phyloP scores from a whole-genome alignment of 2,797 vertebrate species.

The Typhlichthys eigenmanni region DNA sequence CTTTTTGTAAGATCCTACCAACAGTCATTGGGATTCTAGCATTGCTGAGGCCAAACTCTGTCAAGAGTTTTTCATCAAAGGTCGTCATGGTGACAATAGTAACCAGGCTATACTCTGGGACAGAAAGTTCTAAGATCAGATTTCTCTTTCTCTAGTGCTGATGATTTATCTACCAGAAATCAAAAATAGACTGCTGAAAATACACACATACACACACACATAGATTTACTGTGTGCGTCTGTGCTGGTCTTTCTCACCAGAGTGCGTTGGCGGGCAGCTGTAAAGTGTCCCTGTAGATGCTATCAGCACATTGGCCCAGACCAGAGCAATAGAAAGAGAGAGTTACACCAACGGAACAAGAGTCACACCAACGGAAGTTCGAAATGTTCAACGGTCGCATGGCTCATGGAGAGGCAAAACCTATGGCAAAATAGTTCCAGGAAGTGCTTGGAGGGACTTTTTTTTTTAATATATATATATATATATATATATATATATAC shows the following conservation, averaged over 20 bases:
- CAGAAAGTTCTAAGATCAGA: not conserved
- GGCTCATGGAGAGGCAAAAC: no score
- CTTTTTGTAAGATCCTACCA: not conserved
- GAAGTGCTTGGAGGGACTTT: no score
- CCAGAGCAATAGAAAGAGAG: not conserved
- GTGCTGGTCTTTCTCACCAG: conserved; percentile 10
- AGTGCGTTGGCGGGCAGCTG: conserved; percentile 32
- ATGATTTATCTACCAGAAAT: not conserved
- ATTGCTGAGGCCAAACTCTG: not conserved
- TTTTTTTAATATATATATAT: no score
- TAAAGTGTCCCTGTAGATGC: conserved; percentile 29
- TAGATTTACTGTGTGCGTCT: not conserved
- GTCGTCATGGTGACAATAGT: not conserved
- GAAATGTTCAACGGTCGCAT: no score
- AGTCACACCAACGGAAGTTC: no score
- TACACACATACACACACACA: not conserved
- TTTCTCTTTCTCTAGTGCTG: not conserved
- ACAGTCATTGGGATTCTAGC: not conserved
- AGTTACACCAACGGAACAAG: no score
- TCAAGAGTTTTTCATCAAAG: conserved; percentile 4
- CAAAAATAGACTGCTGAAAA: not conserved
- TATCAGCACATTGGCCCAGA: conserved; percentile 9
- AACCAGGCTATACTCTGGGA: not conserved
- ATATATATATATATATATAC: no score
- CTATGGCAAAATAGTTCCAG: no score